Base-by-base conservation (phyloP, 2,797 vertebrate genomes). In the Melanotaenia pygmaea region DNA sequence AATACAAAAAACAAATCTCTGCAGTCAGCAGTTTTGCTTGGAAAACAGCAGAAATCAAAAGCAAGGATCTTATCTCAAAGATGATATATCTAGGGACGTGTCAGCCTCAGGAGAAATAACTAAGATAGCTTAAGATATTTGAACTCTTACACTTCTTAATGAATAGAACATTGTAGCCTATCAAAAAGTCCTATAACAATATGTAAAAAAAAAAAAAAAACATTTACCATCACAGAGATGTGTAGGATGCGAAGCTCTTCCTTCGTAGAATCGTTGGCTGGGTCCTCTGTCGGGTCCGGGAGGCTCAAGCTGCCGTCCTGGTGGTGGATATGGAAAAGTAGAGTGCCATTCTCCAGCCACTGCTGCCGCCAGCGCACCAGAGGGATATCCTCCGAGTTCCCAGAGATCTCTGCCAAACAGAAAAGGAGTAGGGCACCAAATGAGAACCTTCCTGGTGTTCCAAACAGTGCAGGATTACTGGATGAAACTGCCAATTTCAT, bases 301-400 rank as follows among this genome's bases (percentile, higher is more conserved):
- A 97, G 92, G 79, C 81, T 97, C 34, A 96, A 93, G 54, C 95
- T 93, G 6, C 97, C 97, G 0, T 99, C 98, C 77, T 99, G 98
- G 84, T 99, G 98, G 85, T 99, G 98, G 86, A 99, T 99, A 89
- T 99, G 98, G 86, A 99, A 99, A 64, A 99, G 97, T 58, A 99
- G 84, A 0, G 98, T 99, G 57, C 98, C 98, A 0, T 99, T 99
- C 91, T 99, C 98, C 87, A 99, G 93, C 98, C 98, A 99, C 85
- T 99, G 98, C 90, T 99, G 98, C 83, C 96, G 94, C 98, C 98
- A 99, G 78, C 98, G 97, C 57, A 99, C 98, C 77, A 99, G 88
- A 0, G 98, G 97, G 79, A 99, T 99, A 88, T 99, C 98, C 14
- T 99, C 98, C 0, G 98, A 97, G 90, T 97, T 98, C 71, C 98